A percentile compares a stretch with the other conserved stretches of the same genome.
phyloP scores from a whole-genome alignment of 2,888 invertebrate species.

The Loripinus fragilis region DNA sequence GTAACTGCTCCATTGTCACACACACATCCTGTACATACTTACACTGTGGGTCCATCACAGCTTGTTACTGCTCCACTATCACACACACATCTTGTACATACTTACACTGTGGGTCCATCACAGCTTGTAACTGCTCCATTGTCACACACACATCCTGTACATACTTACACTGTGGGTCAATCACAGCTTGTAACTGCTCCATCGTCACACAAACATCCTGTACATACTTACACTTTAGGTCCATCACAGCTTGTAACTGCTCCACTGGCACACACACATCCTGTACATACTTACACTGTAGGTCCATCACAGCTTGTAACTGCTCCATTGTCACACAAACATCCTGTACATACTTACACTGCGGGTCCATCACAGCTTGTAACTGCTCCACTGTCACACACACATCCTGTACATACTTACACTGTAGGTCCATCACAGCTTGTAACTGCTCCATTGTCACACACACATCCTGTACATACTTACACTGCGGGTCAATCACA shows the following conservation, averaged over 20 bases:
- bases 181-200: slow-evolving; percentile 13
- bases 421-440: slow-evolving; percentile 30
- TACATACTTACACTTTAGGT: slow-evolving; percentile 38
- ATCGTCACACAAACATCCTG: too few relatives aligned
- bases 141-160: too few relatives aligned
- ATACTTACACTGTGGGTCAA: slow-evolving; percentile 40
- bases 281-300: slow-evolving; percentile 43
- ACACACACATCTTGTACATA: too few relatives aligned
- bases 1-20: not conserved
- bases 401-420: too few relatives aligned
- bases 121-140: slow-evolving; percentile 15
- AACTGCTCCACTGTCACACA: too few relatives aligned
- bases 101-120: slow-evolving; percentile 36
- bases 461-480: too few relatives aligned
- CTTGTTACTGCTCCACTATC: not conserved
- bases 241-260: slow-evolving; percentile 24
- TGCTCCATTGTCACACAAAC: too few relatives aligned
- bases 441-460: not conserved
- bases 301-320: slow-evolving; percentile 26
- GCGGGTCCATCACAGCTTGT: slow-evolving; percentile 24
- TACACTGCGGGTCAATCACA: slow-evolving; percentile 37
- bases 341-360: too few relatives aligned
- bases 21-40: too few relatives aligned
- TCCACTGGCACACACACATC: too few relatives aligned
- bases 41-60: slow-evolving; percentile 37